Evolutionary conservation across 2,888 invertebrate species (phyloP), one percentile per base, ranked within the genome.

Genomic region (Ecliptopera silaceata): DNA sequence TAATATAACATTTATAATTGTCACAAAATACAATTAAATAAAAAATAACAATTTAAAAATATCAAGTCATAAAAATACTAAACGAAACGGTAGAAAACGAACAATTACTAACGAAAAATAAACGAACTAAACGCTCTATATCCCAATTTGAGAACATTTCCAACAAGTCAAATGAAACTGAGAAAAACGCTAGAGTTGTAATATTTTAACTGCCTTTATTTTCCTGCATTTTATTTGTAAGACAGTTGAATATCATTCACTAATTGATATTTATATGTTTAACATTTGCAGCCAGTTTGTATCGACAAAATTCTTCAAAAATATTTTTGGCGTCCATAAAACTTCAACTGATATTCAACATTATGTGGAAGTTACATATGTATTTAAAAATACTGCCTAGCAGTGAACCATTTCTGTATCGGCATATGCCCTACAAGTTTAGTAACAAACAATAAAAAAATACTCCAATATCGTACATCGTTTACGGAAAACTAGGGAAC

Each of bases 401-500:
- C n/a, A n/a, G n/a, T n/a, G n/a, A n/a, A n/a, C n/a, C n/a, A n/a
- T n/a, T n/a, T n/a, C n/a, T n/a, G n/a, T 26, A 29, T 29, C 29
- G 6, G 11, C 11, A 29, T 8, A 29, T 29, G 10, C 11, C 31
- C 31, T n/a, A 2, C n/a, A 39, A 22, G n/a, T 39, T 43, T 3
- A 34, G 12, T 51, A 36, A 29, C 44, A 51, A 51, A 42, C 41
- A 32, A 43, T 43, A 22, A 22, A 32, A 36, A 36, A 43, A 43
- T 36, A 52, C 31, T 45, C 31, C 45, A 45, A 72, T 76, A 77
- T 71, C 70, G 70, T 68, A 72, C 75, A 75, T 72, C 73, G 73
- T 77, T 74, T 26, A 72, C 66, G 64, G 75, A 72, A 71, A 70
- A 78, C 74, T 49, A 20, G 26, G 18, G 72, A 72, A 45, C 72